phyloP scores from a whole-genome alignment of 2,888 invertebrate species.

The Halictus quadricinctus region DNA sequence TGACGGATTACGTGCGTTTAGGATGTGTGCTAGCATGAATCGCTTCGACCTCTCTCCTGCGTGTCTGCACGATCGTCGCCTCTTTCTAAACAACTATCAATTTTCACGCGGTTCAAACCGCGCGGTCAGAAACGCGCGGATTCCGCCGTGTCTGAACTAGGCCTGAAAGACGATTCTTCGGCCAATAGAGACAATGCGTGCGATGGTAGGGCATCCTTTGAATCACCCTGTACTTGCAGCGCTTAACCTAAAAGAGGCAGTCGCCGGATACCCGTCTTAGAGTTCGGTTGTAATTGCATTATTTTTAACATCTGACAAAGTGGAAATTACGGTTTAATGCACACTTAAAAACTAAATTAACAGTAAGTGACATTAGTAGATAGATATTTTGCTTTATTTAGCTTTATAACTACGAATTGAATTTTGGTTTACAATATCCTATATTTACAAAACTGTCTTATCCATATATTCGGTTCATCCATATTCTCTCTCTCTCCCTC shows the following conservation, averaged over 20 bases:
- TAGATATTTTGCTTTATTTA: neutral
- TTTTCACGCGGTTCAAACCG: too few species aligned
- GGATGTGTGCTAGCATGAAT: too few species aligned
- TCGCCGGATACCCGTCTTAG: slow-evolving; percentile 35
- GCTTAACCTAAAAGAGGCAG: slow-evolving; percentile 47
- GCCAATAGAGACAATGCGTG: neutral
- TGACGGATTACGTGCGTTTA: too few species aligned
- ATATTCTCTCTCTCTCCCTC: neutral
- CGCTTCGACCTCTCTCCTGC: too few species aligned
- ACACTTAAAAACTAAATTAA: slow-evolving; percentile 12
- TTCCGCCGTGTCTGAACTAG: too few species aligned
- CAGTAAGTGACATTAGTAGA: slow-evolving; percentile 46
- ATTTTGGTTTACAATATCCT: neutral
- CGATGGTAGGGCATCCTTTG: neutral
- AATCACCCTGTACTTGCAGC: neutral
- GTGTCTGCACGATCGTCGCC: too few species aligned
- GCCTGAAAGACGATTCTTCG: neutral
- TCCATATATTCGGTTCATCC: neutral
- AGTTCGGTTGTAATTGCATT: slow-evolving; percentile 8
- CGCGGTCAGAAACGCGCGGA: too few species aligned
- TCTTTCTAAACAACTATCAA: too few species aligned
- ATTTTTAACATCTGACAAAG: neutral
- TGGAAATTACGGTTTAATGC: slow-evolving; percentile 16
- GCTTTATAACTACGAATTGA: neutral
- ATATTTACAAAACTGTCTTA: neutral